phyloP scores from a whole-genome alignment of 2,797 vertebrate genomes.

The Esox lucius region DNA sequence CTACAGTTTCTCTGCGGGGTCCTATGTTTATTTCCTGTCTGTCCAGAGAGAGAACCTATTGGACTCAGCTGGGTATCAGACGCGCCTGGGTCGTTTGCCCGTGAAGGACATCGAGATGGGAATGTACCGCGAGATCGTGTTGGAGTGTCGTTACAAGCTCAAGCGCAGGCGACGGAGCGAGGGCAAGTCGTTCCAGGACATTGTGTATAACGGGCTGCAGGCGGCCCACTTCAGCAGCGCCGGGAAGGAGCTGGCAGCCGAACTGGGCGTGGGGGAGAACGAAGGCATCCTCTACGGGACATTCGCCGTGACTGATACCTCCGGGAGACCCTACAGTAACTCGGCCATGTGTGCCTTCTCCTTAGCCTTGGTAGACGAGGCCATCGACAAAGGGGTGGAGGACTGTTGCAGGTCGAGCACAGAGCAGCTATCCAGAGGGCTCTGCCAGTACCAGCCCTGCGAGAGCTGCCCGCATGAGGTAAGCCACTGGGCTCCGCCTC shows the following conservation, averaged over 20 bases:
- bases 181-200: conserved; percentile 39
- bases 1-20: conserved; percentile 77
- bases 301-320: conserved; percentile 74
- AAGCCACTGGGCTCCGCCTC: conserved; percentile 25
- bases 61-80: conserved; percentile 71
- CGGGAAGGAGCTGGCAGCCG: conserved; percentile 70
- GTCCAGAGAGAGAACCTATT: conserved; percentile 75
- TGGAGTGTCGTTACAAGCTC: conserved; percentile 80
- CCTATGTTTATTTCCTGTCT: conserved; percentile 85
- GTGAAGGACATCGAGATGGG: conserved; percentile 65
- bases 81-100: conserved; percentile 80
- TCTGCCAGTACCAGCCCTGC: conserved; percentile 81
- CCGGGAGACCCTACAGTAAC: conserved; percentile 36
- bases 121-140: conserved; percentile 86
- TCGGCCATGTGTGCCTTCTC: conserved; percentile 90
- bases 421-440: conserved; percentile 75
- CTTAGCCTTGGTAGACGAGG: conserved; percentile 69
- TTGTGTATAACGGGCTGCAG: conserved; percentile 85
- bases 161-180: conserved; percentile 75
- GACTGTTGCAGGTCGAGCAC: conserved; percentile 71
- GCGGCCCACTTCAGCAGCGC: conserved; percentile 80
- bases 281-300: conserved; percentile 85
- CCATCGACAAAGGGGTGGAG: conserved; percentile 80
- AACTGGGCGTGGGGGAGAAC: conserved; percentile 65
- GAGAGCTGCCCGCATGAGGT: conserved; percentile 87